Conservation (phyloP, 1,140 invertebrate species). For the Orchestia grillus region DNA sequence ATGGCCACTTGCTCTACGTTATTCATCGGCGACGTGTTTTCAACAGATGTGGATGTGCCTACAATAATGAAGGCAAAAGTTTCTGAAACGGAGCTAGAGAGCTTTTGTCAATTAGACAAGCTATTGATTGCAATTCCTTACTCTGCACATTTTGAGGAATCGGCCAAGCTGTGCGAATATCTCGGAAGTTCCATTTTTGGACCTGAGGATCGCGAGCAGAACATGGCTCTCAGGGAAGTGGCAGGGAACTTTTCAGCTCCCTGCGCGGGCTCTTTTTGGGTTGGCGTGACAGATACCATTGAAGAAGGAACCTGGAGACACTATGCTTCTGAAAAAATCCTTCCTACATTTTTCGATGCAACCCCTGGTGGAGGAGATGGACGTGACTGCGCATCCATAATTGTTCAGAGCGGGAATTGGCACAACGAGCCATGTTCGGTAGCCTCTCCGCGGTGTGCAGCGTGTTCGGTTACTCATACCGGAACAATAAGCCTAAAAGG, state of each 20-base stretch:
- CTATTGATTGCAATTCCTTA: not conserved
- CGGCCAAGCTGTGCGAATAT: not conserved
- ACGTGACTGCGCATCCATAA: not conserved
- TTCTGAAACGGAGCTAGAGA: not conserved
- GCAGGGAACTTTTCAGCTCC: not conserved
- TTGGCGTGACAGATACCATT: not conserved
- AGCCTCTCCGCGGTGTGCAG: not conserved
- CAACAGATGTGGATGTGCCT: not conserved
- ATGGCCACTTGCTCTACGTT: not conserved
- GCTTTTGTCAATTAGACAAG: not conserved
- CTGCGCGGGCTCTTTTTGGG: not conserved
- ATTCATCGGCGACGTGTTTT: not conserved
- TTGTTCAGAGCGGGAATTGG: not conserved
- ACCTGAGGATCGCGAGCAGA: not conserved
- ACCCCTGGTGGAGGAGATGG: not conserved
- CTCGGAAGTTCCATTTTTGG: constrained; percentile 5
- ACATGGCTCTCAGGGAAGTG: not conserved
- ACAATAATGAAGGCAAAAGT: not conserved
- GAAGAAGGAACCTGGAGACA: constrained; percentile 11
- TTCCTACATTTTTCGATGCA: not conserved
- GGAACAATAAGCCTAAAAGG: constrained; percentile 58
- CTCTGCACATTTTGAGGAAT: not conserved
- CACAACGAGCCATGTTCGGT: not conserved
- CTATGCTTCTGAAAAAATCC: not conserved
- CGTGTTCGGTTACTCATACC: not conserved